A percentile compares a stretch with the other conserved stretches of the same genome.
phyloP scores from a whole-genome alignment of 1,140 invertebrate species.

The Drosophila seguyi region DNA sequence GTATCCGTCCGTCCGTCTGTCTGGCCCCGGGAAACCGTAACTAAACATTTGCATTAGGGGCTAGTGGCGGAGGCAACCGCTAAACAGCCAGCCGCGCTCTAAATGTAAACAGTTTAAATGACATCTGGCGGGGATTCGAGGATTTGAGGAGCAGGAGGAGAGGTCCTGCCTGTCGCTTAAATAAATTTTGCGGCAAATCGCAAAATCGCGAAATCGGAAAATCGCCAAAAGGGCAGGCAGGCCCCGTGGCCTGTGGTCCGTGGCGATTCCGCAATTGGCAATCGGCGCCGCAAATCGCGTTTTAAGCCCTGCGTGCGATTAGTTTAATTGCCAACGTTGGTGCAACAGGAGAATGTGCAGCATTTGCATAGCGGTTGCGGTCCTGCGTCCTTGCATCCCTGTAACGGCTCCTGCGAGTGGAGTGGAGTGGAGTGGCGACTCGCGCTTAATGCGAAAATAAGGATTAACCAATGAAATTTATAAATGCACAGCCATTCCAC shows the following conservation, averaged over 20 bases:
- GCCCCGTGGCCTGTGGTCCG: constrained; percentile 3
- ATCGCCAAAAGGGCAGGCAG: constrained; percentile 45
- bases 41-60: constrained; percentile 76
- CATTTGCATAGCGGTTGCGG: constrained; percentile 69
- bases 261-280: constrained; percentile 54
- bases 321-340: constrained; percentile 81
- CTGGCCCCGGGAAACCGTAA: constrained; percentile 47
- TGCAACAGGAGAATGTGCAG: constrained; percentile 73
- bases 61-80: constrained; percentile 60
- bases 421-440: background rate
- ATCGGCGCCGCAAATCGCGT: constrained; percentile 82
- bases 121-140: constrained; percentile 48
- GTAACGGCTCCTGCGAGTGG: background rate
- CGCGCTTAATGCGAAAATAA: constrained; percentile 81
- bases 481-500: constrained; percentile 60
- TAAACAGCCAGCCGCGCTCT: constrained; percentile 54
- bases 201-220: constrained; percentile 54
- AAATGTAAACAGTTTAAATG: constrained; percentile 72
- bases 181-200: constrained; percentile 74
- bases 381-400: background rate
- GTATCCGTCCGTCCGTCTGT: background rate
- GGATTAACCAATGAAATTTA: constrained; percentile 85
- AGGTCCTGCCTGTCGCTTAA: constrained; percentile 42
- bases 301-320: constrained; percentile 84
- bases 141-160: background rate